phyloP scores from a whole-genome alignment of 2,113 vertebrate genomes.

The Halichoeres trimaculatus region DNA sequence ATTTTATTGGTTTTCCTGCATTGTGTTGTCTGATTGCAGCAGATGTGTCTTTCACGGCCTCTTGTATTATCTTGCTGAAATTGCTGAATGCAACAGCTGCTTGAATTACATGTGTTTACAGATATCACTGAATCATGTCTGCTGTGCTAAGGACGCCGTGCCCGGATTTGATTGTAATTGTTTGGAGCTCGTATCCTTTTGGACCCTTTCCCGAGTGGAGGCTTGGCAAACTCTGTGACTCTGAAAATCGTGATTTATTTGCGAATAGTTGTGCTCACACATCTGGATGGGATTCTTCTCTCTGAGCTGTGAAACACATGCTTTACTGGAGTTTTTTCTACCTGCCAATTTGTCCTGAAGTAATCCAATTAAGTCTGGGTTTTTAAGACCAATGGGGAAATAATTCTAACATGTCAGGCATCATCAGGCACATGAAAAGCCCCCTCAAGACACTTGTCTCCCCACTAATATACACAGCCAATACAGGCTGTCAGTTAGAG shows the following conservation, averaged over 20 bases:
- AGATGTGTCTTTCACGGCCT: slow-evolving; percentile 32
- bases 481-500: slow-evolving; percentile 70
- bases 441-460: slow-evolving; percentile 58
- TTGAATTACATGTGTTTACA: slow-evolving; percentile 43
- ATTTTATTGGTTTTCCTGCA: slow-evolving; percentile 13
- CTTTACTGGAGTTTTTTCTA: slow-evolving; percentile 45
- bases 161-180: slow-evolving; percentile 53
- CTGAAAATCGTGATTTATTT: slow-evolving; percentile 35
- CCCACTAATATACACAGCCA: slow-evolving; percentile 56
- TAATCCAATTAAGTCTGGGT: slow-evolving; percentile 66
- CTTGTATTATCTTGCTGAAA: slow-evolving; percentile 24
- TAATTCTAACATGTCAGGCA: slow-evolving; percentile 59
- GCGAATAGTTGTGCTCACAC: slow-evolving; percentile 15
- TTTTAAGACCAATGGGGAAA: slow-evolving; percentile 62
- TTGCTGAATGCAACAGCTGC: slow-evolving; percentile 54
- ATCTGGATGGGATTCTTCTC: slow-evolving; percentile 14
- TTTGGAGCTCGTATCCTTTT: slow-evolving; percentile 40
- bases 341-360: slow-evolving; percentile 58
- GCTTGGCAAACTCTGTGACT: slow-evolving; percentile 36
- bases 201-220: slow-evolving; percentile 37
- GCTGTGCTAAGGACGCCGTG: slow-evolving; percentile 16
- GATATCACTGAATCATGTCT: slow-evolving; percentile 49
- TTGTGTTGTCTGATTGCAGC: slow-evolving; percentile 42
- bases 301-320: slow-evolving; percentile 28
- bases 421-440: slow-evolving; percentile 58